Evolutionary conservation across 2,797 vertebrate genomes (phyloP).

Genomic region (Parauchenoglanis ngamensis): DNA sequence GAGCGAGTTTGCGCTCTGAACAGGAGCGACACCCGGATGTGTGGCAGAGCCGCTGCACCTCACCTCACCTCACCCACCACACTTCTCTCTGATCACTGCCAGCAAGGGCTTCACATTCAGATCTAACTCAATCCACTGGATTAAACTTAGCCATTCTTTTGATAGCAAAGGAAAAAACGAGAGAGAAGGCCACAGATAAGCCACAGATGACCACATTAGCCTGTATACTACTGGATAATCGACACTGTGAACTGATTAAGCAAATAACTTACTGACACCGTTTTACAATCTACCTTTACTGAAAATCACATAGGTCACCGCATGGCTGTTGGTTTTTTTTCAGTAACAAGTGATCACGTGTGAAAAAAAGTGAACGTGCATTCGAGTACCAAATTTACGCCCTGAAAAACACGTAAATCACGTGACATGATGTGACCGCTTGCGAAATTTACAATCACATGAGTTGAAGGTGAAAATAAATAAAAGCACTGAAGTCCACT

Average conservation of each 20-base stretch:
- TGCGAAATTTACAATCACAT: neutral
- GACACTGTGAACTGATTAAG: neutral
- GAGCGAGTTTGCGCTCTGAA: constrained; percentile 69
- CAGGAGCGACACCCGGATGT: constrained; percentile 71
- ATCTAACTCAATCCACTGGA: neutral
- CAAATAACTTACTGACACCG: neutral
- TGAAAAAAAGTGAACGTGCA: neutral
- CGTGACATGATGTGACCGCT: neutral
- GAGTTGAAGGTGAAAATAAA: neutral
- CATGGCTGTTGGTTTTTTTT: neutral
- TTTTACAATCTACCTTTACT: neutral
- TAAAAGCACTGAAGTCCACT: neutral
- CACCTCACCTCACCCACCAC: neutral
- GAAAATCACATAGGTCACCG: neutral
- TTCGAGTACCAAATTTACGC: neutral
- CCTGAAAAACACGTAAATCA: neutral
- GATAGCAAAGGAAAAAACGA: neutral
- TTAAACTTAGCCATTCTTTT: neutral
- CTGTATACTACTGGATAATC: neutral
- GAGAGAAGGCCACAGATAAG: neutral
- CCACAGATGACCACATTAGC: neutral
- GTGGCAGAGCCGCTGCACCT: constrained; percentile 36
- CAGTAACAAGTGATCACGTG: neutral
- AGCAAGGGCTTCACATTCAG: neutral
- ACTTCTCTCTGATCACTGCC: neutral